phyloP scores from a whole-genome alignment of 2,888 invertebrate species.

The Pyrochroa serraticornis region DNA sequence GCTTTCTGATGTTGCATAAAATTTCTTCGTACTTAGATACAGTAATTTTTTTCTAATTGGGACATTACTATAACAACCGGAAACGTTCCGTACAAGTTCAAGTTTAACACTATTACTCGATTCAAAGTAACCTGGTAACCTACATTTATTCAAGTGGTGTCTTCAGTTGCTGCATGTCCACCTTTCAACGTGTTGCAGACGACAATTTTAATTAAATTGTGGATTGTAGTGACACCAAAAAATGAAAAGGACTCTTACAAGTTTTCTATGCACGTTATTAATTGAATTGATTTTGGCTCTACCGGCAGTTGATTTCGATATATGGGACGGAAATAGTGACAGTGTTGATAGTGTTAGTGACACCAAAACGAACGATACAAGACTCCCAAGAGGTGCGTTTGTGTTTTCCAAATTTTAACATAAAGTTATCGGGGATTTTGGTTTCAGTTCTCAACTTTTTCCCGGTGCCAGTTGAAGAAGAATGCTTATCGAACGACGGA shows the following conservation, averaged over 20 bases:
- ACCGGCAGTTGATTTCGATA: conserved; percentile 38
- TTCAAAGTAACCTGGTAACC: conserved; percentile 12
- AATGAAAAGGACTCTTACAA: conserved; percentile 8
- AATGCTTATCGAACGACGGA: conserved; percentile 75
- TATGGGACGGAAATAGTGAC: conserved; percentile 39
- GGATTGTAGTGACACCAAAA: not conserved
- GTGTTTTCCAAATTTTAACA: not conserved
- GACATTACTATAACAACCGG: conserved; percentile 1
- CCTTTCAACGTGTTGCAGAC: not conserved
- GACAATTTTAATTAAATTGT: not conserved
- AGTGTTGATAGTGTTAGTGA: conserved; percentile 7
- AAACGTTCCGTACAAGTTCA: conserved; percentile 15
- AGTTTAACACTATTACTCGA: conserved; percentile 14
- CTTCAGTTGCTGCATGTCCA: conserved; percentile 3
- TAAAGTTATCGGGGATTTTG: conserved; percentile 18
- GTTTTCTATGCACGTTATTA: conserved; percentile 7
- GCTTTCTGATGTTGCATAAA: too few relatives aligned
- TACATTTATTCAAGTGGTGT: conserved; percentile 4
- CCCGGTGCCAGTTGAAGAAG: conserved; percentile 81
- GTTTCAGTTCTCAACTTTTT: conserved; percentile 79
- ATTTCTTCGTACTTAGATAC: too few relatives aligned
- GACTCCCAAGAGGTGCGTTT: conserved; percentile 44
- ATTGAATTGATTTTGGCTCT: conserved; percentile 8
- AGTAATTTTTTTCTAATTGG: conserved; percentile 5
- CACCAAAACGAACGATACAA: conserved; percentile 14